Base-by-base conservation (phyloP, 2,888 invertebrate species). In the Asteroscopus sphinx region DNA sequence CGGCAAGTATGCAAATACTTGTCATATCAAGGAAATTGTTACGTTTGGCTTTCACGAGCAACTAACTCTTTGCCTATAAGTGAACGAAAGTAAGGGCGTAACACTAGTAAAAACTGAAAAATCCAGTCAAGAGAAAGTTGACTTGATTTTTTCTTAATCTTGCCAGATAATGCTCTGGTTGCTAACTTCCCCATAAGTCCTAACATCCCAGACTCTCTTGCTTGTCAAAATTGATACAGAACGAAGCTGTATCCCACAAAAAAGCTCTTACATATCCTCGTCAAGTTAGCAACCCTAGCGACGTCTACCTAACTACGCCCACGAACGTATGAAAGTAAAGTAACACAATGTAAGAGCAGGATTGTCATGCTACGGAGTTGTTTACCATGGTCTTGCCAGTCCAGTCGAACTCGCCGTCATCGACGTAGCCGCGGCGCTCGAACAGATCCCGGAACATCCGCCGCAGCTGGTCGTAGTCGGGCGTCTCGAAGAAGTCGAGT, bases 401-500 rank as follows among this genome's bases (percentile, higher is more conserved):
- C 98, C 98, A 98, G 95, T 98, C 98, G 93, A 98, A 98, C 90
- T 98, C 98, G 77, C 97, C 97, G 93, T 98, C 98, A 92, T 98
- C 97, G 80, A 96, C 96, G 92, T 97, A 98, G 76, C 98, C 97
- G 91, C 97, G 96, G 79, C 97, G 96, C 81, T 98, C 97, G 95
- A 97, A 98, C 85, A 98, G 96, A 92, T 98, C 98, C 91, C 97
- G 97, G 95, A 99, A 99, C 93, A 99, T 96, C 92, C 98, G 98
- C 86, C 99, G 96, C 92, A 99, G 96, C 95, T 99, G 99, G 94
- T 99, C 99, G 95, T 99, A 99, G 95, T 99, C 99, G 60, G 99
- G 99, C 77, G 99, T 98, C 95, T 99, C 99, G 95, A 99, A 99
- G 96, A 99, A 99, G 95, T 99, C 99, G 92, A 99, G 95, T 89